These are phyloP conservation scores for Liasis olivaceus DNA, from an alignment of 2,797 vertebrate genomes.

Conservation along the genomic window DNA sequence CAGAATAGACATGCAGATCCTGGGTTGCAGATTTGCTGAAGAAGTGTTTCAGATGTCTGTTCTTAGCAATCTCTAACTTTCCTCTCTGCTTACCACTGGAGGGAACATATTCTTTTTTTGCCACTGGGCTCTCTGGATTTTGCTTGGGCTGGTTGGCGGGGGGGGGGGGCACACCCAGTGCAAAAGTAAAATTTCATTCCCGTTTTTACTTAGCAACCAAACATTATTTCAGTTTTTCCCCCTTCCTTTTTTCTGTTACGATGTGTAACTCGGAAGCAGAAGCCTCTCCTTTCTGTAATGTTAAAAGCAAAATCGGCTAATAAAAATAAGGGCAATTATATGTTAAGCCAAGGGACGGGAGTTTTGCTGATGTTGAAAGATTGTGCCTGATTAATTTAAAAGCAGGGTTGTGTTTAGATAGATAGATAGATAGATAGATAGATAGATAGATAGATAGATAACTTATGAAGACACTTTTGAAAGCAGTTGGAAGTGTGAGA, in stretches of 20 bases:
- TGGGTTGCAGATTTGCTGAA: not conserved
- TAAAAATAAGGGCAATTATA: not conserved
- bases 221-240: slow-evolving; percentile 4
- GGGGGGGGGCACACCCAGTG: not conserved
- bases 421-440: not conserved
- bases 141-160: rapidly evolving
- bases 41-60: not conserved
- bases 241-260: slow-evolving; percentile 19
- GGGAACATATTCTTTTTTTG: not conserved
- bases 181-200: slow-evolving; percentile 10
- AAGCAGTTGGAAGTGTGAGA: slow-evolving; percentile 2
- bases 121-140: not conserved
- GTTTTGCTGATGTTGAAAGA: slow-evolving; percentile 65
- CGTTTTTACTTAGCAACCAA: not conserved
- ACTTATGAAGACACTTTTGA: slow-evolving; percentile 25
- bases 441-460: not conserved
- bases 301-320: slow-evolving; percentile 16
- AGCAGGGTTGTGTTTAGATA: slow-evolving; percentile 28
- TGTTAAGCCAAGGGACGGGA: slow-evolving; percentile 52
- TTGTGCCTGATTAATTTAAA: slow-evolving; percentile 60
- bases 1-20: not conserved
- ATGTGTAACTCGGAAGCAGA: slow-evolving; percentile 17
- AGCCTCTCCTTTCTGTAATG: not conserved
- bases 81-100: not conserved
- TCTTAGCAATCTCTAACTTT: not conserved